Conservation (phyloP, 1,140 invertebrate species). For the Drosophila pallidifrons region DNA sequence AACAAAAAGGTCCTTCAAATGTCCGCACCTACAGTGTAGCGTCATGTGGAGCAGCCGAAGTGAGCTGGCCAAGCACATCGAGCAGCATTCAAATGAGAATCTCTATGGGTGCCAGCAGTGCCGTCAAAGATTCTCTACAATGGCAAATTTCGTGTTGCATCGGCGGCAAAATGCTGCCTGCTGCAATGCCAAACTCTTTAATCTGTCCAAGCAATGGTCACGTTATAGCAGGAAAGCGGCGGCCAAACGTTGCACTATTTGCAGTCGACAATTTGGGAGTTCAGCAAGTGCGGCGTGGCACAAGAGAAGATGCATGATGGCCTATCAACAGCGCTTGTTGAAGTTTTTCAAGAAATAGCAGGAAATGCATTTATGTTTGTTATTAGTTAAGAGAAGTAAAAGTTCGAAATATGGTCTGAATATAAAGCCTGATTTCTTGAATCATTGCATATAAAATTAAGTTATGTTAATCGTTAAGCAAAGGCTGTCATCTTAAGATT, state of each 20-base stretch:
- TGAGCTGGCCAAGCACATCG: slow-evolving; percentile 48
- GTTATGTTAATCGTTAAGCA: too few relatives aligned
- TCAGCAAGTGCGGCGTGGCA: slow-evolving; percentile 21
- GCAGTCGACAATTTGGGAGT: slow-evolving; percentile 37
- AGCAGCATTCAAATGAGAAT: slow-evolving; percentile 15
- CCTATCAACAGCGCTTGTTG: slow-evolving; percentile 14
- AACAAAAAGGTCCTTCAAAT: slow-evolving; percentile 38
- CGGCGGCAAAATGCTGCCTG: slow-evolving; percentile 12
- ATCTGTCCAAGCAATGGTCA: slow-evolving; percentile 1
- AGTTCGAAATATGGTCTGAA: too few relatives aligned
- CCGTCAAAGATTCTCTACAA: slow-evolving; percentile 27
- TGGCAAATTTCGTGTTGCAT: slow-evolving; percentile 41
- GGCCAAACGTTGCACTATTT: slow-evolving; percentile 42
- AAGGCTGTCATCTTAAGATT: too few relatives aligned
- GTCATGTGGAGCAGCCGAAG: background rate
- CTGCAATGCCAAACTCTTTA: slow-evolving; percentile 16
- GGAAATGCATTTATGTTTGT: too few relatives aligned
- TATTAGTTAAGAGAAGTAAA: too few relatives aligned
- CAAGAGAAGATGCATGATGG: slow-evolving; percentile 35
- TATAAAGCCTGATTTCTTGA: too few relatives aligned
- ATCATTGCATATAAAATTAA: too few relatives aligned
- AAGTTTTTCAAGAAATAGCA: background rate
- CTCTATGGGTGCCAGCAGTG: slow-evolving; percentile 53
- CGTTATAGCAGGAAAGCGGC: background rate
- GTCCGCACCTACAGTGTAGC: slow-evolving; percentile 58